phyloP scores from a whole-genome alignment of 2,797 vertebrate genomes.

The Lagodon rhomboides region DNA sequence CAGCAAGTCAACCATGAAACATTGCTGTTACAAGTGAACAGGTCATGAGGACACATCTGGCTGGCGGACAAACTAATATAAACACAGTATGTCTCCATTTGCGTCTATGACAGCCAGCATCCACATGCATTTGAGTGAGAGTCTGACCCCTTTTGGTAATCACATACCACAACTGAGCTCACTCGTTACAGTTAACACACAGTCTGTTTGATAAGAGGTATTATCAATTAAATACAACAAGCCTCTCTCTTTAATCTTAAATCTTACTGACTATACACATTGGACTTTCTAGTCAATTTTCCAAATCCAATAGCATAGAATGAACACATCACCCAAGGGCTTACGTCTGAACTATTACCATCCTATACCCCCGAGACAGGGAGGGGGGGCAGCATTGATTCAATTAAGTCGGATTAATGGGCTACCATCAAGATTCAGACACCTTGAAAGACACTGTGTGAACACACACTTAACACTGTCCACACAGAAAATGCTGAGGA shows the following conservation, averaged over 20 bases:
- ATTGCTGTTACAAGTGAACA: slow-evolving; percentile 40
- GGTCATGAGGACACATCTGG: slow-evolving; percentile 64
- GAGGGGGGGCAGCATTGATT: slow-evolving; percentile 66
- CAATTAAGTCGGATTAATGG: slow-evolving; percentile 81
- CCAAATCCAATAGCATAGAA: slow-evolving; percentile 46
- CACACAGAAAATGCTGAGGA: slow-evolving; percentile 70
- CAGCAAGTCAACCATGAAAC: slow-evolving; percentile 37
- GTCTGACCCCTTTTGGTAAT: slow-evolving; percentile 36
- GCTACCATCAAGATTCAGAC: slow-evolving; percentile 66
- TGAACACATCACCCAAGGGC: slow-evolving; percentile 52
- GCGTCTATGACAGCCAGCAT: slow-evolving; percentile 35
- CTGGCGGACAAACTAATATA: slow-evolving; percentile 48
- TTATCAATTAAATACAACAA: slow-evolving; percentile 34
- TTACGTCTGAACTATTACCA: slow-evolving; percentile 64
- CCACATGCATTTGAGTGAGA: slow-evolving; percentile 30
- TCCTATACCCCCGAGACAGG: slow-evolving; percentile 57
- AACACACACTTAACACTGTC: slow-evolving; percentile 54
- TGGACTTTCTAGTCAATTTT: slow-evolving; percentile 27
- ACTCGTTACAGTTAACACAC: slow-evolving; percentile 8
- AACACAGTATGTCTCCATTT: slow-evolving; percentile 51
- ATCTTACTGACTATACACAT: slow-evolving; percentile 10
- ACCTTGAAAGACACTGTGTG: slow-evolving; percentile 61
- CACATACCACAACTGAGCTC: slow-evolving; percentile 41
- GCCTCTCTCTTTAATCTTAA: slow-evolving; percentile 30
- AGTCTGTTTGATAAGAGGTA: slow-evolving; percentile 20